Base-by-base conservation (phyloP, 2,888 invertebrate species). In the Phragmatobia fuliginosa region DNA sequence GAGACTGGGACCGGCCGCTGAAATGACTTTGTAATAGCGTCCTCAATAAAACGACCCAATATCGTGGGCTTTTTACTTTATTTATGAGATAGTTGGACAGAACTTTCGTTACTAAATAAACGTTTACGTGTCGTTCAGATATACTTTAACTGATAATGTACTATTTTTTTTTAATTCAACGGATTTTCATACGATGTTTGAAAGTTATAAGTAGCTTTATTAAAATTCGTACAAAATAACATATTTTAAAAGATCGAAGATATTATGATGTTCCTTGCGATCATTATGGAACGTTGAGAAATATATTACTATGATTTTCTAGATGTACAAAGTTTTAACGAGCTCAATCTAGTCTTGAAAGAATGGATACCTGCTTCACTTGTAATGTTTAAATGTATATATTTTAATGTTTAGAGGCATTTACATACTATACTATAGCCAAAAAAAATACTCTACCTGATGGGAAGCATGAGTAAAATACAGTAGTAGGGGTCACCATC, bases 11-110 rank as follows among this genome's bases (percentile, higher is more conserved):
- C 90, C 91, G 90, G 90, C 90, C 91, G 89, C 87, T 87, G 88
- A 91, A 94, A 94, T 92, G 91, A 94, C 93, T 94, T 93, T 94
- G 92, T 93, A 93, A 94, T 93, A 90, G 90, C 92, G 91, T 90
- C 86, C 88, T 90, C 90, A 92, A 92, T 92, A 93, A 93, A 92
- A 92, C 88, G 89, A 86, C 88, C 88, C 91, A 91, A 92, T 93
- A 91, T 86, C 88, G 87, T 87, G 83, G 88, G 85, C 87, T 88
- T 90, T 90, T 90, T 89, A 87, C 85, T 87, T 90, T 90, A 92
- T 92, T 92, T 91, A 91, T 88, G 88, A 89, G 86, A 85, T 88
- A 85, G 85, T 87, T 85, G 75, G 80, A 83, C 81, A 80, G 77
- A 75, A 83, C 72, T 83, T 84, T 75, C 73, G 52, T 77, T 79